Conservation (phyloP, 2,888 invertebrate genomes). For the Anoplius nigerrimus region DNA sequence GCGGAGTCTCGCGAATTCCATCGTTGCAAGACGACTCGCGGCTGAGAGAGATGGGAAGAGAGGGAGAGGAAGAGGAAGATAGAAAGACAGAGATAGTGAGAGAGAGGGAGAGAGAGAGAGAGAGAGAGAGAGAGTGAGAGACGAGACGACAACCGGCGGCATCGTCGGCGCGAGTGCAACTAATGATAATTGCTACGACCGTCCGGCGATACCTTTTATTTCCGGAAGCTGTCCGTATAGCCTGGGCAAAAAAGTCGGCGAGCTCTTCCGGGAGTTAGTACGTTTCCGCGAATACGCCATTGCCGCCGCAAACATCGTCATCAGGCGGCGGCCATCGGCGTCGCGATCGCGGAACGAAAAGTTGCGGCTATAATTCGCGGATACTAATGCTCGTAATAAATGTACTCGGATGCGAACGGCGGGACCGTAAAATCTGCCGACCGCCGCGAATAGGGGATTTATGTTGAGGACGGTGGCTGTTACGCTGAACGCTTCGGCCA, state of each 20-base stretch:
- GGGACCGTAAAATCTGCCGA: too few species aligned
- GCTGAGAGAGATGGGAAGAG: conserved; percentile 1
- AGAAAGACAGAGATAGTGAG: too few species aligned
- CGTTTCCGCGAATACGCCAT: conserved; percentile 11
- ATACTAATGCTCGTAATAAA: conserved; percentile 62
- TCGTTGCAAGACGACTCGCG: too few species aligned
- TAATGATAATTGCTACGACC: conserved; percentile 70
- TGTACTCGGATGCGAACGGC: conserved; percentile 16
- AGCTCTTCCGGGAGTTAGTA: neutral
- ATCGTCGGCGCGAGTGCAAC: conserved; percentile 56
- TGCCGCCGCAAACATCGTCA: conserved; percentile 34
- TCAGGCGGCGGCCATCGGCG: too few species aligned
- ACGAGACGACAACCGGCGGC: neutral
- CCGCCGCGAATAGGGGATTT: too few species aligned
- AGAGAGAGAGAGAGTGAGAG: neutral
- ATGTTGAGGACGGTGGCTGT: too few species aligned
- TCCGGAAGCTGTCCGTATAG: conserved; percentile 58
- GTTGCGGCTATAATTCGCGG: conserved; percentile 57
- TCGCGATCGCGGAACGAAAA: neutral
- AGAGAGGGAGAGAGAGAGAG: neutral
- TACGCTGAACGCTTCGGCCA: too few species aligned
- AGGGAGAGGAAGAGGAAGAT: neutral
- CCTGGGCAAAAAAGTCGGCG: conserved; percentile 55
- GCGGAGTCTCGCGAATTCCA: conserved; percentile 7
- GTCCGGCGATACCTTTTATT: conserved; percentile 62